phyloP scores from a whole-genome alignment of 2,888 invertebrate genomes.

The Adelognathus sp. region DNA sequence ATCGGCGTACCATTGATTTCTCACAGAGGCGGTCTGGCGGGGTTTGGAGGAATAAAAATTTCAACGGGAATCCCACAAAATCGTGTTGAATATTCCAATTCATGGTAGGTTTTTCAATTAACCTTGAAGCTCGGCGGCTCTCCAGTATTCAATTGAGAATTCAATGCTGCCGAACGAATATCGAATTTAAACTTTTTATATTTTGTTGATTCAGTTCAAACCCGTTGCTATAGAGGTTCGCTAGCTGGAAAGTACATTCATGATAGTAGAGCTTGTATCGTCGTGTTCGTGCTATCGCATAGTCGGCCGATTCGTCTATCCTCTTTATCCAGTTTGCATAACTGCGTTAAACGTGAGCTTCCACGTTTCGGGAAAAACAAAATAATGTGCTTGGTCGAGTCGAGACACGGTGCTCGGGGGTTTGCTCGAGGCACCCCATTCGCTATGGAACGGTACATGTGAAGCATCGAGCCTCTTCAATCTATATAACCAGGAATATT shows the following conservation, averaged over 20 bases:
- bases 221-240: slow-evolving; percentile 11
- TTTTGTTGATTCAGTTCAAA: slow-evolving; percentile 23
- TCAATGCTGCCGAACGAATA: slow-evolving; percentile 17
- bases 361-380: slow-evolving; percentile 58
- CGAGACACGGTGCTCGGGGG: slow-evolving; percentile 20
- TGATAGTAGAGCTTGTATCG: background rate
- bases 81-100: background rate
- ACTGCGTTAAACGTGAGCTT: slow-evolving; percentile 63
- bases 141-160: slow-evolving; percentile 32
- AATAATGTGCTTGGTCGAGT: slow-evolving; percentile 58
- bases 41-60: background rate
- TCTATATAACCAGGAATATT: slow-evolving; percentile 67
- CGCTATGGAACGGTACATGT: slow-evolving; percentile 16
- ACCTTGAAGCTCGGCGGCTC: background rate
- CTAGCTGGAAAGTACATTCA: background rate
- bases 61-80: background rate
- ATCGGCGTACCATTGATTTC: slow-evolving; percentile 26
- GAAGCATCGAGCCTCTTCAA: slow-evolving; percentile 31
- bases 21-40: background rate
- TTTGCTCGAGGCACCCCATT: slow-evolving; percentile 17
- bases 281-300: background rate
- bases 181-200: background rate
- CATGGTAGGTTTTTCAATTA: background rate
- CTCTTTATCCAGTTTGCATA: slow-evolving; percentile 61
- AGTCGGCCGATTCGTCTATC: slow-evolving; percentile 14